Evolutionary conservation across 2,113 vertebrate species (phyloP), one percentile per base, ranked within the genome.

Genomic region (Gorsachius goisagi): DNA sequence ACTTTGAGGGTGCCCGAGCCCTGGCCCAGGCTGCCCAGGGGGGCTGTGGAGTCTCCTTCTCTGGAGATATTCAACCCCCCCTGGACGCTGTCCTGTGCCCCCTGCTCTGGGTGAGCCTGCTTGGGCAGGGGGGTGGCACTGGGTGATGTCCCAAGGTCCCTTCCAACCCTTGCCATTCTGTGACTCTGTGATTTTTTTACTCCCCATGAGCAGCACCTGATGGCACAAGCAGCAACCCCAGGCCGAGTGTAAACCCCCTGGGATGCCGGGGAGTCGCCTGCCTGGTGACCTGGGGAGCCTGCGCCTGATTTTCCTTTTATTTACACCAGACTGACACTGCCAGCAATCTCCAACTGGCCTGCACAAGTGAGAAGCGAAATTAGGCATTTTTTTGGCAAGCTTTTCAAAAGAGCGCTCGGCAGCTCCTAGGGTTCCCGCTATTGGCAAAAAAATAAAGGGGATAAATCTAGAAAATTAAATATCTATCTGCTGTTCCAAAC

Each of bases 371-470:
- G 85, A 92, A 64, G 44, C 58, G 73, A 78, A 93, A 91, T 74
- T 9, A 78, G 88, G 84, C 50, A 1, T 15, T 71, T 90, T 74
- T 80, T 88, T 93, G 95, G 93, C 95, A 89, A 66, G 45, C 41
- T 91, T 95, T 93, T 94, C 96, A 96, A 95, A 95, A 91, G 82
- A 91, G 78, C 1, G 3, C 84, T 90, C 63, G 2, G 78, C 94
- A 94, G 74, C 88, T 90, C 88, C 44, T 41, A 39, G 68, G 52
- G 44, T 87, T 77, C 90, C 87, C 0, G 0, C 85, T 84, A 52
- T 86, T 93, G 90, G 92, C 95, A 94, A 88, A 88, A 95, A 97
- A 93, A 89, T 77, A 94, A 94, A 95, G 83, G 76, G 83, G 85
- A 59, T 93, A 86, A 81, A 94, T 64, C 83, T 62, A 86, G 88